These are phyloP conservation scores for Poecile montanus DNA, from an alignment of 2,797 vertebrate species.

Conservation along the genomic window DNA sequence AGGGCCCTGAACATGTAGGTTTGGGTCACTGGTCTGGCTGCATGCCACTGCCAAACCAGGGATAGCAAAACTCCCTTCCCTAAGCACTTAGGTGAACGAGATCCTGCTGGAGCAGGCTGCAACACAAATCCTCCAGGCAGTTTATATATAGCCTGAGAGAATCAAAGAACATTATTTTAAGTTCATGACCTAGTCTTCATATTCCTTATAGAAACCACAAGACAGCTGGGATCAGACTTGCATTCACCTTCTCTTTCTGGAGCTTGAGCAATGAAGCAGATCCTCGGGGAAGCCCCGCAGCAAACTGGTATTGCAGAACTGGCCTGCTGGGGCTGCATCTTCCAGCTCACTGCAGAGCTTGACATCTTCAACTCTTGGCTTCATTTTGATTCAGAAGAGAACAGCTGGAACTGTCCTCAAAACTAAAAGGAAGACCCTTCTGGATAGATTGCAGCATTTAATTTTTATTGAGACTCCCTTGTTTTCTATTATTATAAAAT, in stretches of 20 bases:
- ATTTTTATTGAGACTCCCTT: not conserved
- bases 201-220: not conserved
- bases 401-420: not conserved
- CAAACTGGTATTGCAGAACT: not conserved
- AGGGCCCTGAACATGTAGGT: not conserved
- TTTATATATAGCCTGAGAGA: constrained; percentile 6
- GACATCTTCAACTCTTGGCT: not conserved
- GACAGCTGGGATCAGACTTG: not conserved
- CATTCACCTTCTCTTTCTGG: not conserved
- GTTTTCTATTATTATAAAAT: not conserved
- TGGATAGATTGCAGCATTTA: not conserved
- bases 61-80: not conserved
- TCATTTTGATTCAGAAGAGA: not conserved
- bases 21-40: not conserved
- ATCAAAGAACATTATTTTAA: constrained; percentile 11
- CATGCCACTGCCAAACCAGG: not conserved
- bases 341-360: not conserved
- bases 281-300: not conserved
- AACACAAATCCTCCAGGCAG: not conserved
- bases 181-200: not conserved
- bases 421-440: not conserved
- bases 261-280: not conserved
- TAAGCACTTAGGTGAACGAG: not conserved
- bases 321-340: not conserved
- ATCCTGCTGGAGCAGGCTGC: constrained; percentile 1